A percentile compares a stretch with the other conserved stretches of the same genome.
These are phyloP conservation scores for Esperia sulphurella DNA, from an alignment of 2,888 invertebrate species.

Conservation along the genomic window DNA sequence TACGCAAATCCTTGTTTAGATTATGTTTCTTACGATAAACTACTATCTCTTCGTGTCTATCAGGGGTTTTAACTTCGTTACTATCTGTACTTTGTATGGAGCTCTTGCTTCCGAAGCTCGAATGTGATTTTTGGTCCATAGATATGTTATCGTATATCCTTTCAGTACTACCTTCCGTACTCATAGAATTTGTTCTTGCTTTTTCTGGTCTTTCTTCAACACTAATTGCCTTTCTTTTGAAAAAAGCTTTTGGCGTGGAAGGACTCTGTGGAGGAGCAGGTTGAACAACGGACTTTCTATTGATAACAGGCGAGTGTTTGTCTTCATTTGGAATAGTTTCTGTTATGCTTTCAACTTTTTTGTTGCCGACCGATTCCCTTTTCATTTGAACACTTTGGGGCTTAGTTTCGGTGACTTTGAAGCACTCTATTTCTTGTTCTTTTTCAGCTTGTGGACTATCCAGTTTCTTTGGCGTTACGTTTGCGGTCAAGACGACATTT, in stretches of 20 bases:
- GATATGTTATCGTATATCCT: constrained; percentile 69
- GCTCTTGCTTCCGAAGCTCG: constrained; percentile 72
- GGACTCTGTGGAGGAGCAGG: constrained; percentile 52
- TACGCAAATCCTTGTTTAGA: constrained; percentile 52
- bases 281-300: constrained; percentile 34
- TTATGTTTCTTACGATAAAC: constrained; percentile 79
- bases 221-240: constrained; percentile 77
- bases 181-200: constrained; percentile 56
- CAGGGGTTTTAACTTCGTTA: constrained; percentile 58
- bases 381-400: constrained; percentile 31
- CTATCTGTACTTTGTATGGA: constrained; percentile 71
- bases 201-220: constrained; percentile 73
- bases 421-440: constrained; percentile 48
- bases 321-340: constrained; percentile 40
- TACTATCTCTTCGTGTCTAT: constrained; percentile 69
- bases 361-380: constrained; percentile 43
- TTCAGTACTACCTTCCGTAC: constrained; percentile 66
- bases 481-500: constrained; percentile 83
- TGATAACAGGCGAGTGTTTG: constrained; percentile 40
- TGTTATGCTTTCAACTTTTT: constrained; percentile 37
- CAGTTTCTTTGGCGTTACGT: constrained; percentile 72
- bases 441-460: constrained; percentile 55
- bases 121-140: constrained; percentile 68
- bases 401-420: constrained; percentile 41
- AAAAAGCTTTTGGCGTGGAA: constrained; percentile 66